Conservation (phyloP, 2,888 invertebrate genomes). For the Invenusta paracnida region DNA sequence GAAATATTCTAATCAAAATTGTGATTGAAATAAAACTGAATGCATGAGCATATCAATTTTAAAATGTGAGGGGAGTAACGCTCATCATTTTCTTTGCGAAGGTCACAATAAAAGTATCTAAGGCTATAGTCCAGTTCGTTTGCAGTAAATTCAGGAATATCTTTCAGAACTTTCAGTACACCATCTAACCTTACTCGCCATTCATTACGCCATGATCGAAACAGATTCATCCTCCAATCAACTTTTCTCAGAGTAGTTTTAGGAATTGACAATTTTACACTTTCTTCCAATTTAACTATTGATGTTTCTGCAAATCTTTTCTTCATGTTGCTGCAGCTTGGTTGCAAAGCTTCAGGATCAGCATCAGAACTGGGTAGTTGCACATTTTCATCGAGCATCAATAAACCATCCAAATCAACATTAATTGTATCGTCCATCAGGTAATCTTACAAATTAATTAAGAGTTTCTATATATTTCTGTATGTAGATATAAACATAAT, state of each 20-base stretch:
- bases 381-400: constrained; percentile 1
- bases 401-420: neutral
- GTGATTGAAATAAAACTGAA: constrained; percentile 22
- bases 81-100: constrained; percentile 2
- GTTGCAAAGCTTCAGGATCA: constrained; percentile 13
- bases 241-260: neutral
- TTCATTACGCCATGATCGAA: neutral
- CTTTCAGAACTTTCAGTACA: constrained; percentile 22
- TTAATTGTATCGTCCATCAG: neutral
- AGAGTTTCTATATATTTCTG: neutral
- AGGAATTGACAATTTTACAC: neutral
- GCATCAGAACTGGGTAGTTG: constrained; percentile 23
- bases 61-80: neutral
- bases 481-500: neutral
- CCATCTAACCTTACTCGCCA: constrained; percentile 5
- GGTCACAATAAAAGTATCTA: constrained; percentile 18
- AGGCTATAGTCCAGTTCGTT: constrained; percentile 12
- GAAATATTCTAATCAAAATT: constrained; percentile 16
- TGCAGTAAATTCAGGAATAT: constrained; percentile 25
- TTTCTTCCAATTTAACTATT: too few species aligned
- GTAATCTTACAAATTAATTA: neutral
- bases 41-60: constrained; percentile 2
- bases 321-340: constrained; percentile 2
- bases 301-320: neutral
- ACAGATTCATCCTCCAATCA: neutral